phyloP scores from a whole-genome alignment of 2,113 vertebrate genomes.

The Dendropsophus ebraccatus region DNA sequence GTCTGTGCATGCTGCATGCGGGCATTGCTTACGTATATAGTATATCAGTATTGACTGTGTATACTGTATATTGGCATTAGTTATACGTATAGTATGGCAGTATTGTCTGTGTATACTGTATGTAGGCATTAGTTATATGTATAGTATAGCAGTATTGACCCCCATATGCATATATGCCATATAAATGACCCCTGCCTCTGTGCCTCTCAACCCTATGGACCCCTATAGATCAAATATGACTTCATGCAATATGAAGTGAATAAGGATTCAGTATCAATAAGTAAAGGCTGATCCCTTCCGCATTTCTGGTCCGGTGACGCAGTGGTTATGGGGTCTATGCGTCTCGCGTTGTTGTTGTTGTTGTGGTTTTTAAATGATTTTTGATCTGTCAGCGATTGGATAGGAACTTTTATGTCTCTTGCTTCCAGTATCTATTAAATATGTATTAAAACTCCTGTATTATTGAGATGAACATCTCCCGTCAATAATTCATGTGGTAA shows the following conservation, averaged over 20 bases:
- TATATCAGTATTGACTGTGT: too few species aligned
- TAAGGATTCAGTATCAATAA: too few species aligned
- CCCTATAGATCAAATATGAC: too few species aligned
- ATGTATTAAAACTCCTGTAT: background rate
- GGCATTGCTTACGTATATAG: too few species aligned
- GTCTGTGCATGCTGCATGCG: background rate
- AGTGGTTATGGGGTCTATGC: background rate
- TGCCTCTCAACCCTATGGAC: too few species aligned
- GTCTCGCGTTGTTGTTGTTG: background rate
- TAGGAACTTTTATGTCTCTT: background rate
- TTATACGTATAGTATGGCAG: background rate
- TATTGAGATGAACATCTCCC: background rate
- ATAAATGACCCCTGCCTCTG: too few species aligned
- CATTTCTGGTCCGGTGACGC: background rate
- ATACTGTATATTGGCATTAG: background rate
- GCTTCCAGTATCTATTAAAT: background rate
- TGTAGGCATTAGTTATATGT: too few species aligned
- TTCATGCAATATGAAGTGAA: too few species aligned
- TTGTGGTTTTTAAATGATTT: background rate
- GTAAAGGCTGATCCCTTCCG: too few species aligned
- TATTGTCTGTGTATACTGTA: background rate
- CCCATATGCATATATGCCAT: too few species aligned
- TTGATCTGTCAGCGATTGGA: background rate
- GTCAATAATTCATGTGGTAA: background rate
- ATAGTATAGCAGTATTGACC: too few species aligned